These are phyloP conservation scores for Ctenodactylus gundi DNA, from an alignment of 2,113 vertebrate genomes.

Conservation along the genomic window DNA sequence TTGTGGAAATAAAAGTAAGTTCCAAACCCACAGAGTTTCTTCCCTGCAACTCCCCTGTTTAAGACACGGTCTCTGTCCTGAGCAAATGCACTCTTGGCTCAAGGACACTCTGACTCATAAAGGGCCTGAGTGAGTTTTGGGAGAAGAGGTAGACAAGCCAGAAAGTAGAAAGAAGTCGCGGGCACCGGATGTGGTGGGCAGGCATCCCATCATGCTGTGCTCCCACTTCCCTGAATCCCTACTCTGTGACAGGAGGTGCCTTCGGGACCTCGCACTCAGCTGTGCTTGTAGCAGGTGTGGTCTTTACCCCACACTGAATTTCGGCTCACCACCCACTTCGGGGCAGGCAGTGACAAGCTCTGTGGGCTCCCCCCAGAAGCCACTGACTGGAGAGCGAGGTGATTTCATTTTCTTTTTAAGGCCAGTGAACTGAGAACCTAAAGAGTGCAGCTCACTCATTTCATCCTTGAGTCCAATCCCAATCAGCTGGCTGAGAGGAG, in stretches of 20 bases:
- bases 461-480: rapidly evolving
- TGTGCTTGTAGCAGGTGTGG: not conserved
- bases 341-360: too few relatives aligned
- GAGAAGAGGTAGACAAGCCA: not conserved
- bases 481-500: not conserved
- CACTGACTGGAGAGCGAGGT: rapidly evolving
- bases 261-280: not conserved
- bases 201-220: not conserved
- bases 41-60: not conserved
- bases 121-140: not conserved
- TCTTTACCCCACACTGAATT: not conserved
- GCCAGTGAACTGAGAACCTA: not conserved
- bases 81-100: not conserved
- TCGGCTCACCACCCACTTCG: not conserved
- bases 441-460: not conserved
- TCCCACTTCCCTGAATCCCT: not conserved
- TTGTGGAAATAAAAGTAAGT: not conserved
- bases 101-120: not conserved
- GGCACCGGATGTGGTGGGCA: not conserved
- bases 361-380: not conserved
- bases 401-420: not conserved
- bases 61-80: not conserved
- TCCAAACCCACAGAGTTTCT: not conserved
- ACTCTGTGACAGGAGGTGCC: not conserved
- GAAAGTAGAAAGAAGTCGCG: not conserved